Conservation (phyloP, 1,140 invertebrate genomes). For the Cydia pomonella region DNA sequence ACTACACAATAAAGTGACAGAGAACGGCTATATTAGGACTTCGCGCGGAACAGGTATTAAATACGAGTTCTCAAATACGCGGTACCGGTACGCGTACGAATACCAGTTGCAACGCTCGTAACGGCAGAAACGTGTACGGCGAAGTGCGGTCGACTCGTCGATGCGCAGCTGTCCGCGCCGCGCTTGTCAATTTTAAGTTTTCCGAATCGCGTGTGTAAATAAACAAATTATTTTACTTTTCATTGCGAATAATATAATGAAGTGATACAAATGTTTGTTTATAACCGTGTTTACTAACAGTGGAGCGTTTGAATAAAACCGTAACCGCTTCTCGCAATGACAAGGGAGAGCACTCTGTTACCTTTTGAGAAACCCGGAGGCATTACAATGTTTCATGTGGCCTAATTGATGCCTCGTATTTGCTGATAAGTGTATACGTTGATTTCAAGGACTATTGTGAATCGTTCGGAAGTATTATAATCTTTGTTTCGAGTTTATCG, state of each 20-base stretch:
- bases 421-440: conserved; percentile 74
- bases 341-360: conserved; percentile 78
- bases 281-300: conserved; percentile 65
- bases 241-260: conserved; percentile 66
- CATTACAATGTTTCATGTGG: conserved; percentile 78
- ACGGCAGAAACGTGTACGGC: conserved; percentile 77
- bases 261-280: conserved; percentile 76
- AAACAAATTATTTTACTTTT: conserved; percentile 76
- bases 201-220: conserved; percentile 76
- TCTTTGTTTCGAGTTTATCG: conserved; percentile 48
- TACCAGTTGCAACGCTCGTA: conserved; percentile 36
- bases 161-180: conserved; percentile 73
- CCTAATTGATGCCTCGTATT: conserved; percentile 67
- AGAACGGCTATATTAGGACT: conserved; percentile 57
- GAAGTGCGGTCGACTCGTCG: conserved; percentile 79
- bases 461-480: conserved; percentile 63
- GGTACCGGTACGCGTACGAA: conserved; percentile 42
- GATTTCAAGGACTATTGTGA: conserved; percentile 74
- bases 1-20: conserved; percentile 24
- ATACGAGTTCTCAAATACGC: conserved; percentile 47
- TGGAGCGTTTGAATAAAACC: conserved; percentile 61
- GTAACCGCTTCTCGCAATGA: conserved; percentile 79
- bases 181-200: conserved; percentile 73
- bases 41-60: conserved; percentile 66
- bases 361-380: conserved; percentile 78